Percentiles rank a stretch among this genome's conserved stretches.
These are phyloP conservation scores for Picathartes gymnocephalus DNA, from an alignment of 2,113 vertebrate genomes.

Conservation along the genomic window DNA sequence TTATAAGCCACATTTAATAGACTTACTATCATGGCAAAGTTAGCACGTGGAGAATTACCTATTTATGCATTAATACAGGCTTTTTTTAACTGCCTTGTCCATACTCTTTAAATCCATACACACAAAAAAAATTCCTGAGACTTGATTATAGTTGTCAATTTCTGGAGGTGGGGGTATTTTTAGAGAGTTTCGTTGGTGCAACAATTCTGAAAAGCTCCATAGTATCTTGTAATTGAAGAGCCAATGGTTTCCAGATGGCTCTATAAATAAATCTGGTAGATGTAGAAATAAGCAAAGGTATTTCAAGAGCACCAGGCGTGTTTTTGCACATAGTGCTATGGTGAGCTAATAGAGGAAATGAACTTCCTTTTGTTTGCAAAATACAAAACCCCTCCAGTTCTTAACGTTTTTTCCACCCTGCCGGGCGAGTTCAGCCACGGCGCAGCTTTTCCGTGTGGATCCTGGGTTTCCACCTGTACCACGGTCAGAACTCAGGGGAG, in stretches of 20 bases:
- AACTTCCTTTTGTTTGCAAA: constrained; percentile 40
- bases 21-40: neutral
- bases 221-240: neutral
- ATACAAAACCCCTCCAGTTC: neutral
- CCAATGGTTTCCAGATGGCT: neutral
- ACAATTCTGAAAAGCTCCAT: neutral
- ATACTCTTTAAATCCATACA: neutral
- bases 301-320: neutral
- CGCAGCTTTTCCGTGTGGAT: neutral
- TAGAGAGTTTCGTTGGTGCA: neutral
- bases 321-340: neutral
- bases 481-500: rapidly evolving
- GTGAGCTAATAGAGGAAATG: constrained; percentile 30
- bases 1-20: neutral
- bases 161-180: neutral
- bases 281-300: constrained; percentile 19
- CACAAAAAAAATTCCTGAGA: neutral
- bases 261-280: constrained; percentile 6
- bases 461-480: neutral
- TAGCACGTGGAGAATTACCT: neutral
- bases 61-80: neutral
- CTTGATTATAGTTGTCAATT: neutral
- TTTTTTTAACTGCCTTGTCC: neutral
- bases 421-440: neutral
- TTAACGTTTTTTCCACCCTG: neutral